Evolutionary conservation across 2,888 invertebrate species (phyloP), one percentile per base, ranked within the genome.

Genomic region (Ferrisia virgata): DNA sequence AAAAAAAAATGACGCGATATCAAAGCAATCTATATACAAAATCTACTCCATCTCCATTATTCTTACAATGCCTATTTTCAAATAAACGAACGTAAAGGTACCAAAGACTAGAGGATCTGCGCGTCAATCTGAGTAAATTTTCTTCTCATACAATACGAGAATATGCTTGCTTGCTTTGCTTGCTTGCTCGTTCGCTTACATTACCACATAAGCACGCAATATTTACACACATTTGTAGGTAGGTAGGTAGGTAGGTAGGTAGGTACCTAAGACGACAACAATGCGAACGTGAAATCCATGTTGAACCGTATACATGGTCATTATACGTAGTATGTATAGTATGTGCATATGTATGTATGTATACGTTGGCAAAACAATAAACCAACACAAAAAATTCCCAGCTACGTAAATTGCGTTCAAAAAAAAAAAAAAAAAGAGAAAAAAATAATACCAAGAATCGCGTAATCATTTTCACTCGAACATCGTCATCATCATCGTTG

Each of bases 311-410:
- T 11, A 39, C 64, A 64, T 28, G 64, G 53, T 64, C 64, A 64
- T 64, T 64, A 64, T 28, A 64, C 13, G 25, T 28, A n/a, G n/a
- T n/a, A n/a, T n/a, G n/a, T n/a, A n/a, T n/a, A n/a, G n/a, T n/a
- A n/a, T n/a, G n/a, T n/a, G n/a, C n/a, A n/a, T n/a, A n/a, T n/a
- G n/a, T n/a, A n/a, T n/a, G n/a, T n/a, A n/a, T n/a, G n/a, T n/a
- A n/a, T n/a, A n/a, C n/a, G 28, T 18, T 28, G 3, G 64, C 64
- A 64, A 64, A 28, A 64, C 64, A 64, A 64, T 64, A 64, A 64
- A 64, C 64, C 64, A 64, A 64, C 64, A 28, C 28, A 28, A 64
- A 64, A 64, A 64, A 64, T 64, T 64, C 64, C 64, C 64, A 64
- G 28, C 64, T 53, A 53, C 22, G 47, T 53, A 53, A 13, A 58